Base-by-base conservation (phyloP, 2,113 vertebrate species). In the Eupsittula cactorum region DNA sequence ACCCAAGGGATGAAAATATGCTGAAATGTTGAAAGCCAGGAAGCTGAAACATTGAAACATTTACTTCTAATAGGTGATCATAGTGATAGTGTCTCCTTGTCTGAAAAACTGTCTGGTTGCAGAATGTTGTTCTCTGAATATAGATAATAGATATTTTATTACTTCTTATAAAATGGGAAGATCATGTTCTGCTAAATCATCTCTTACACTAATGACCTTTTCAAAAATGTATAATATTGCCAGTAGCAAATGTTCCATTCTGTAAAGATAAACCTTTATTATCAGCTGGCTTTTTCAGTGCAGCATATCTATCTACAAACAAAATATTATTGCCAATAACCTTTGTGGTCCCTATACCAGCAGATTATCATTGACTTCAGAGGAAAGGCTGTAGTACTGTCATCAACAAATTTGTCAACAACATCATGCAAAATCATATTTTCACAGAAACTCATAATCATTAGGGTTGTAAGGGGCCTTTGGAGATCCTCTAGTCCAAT, bases 251-350 rank as follows among this genome's bases (percentile, higher is more conserved):
- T 77, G 53, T 91, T 95, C 94, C 9, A 11, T 76, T 92, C 57
- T 69, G n/a, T 65, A 42, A 82, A 11, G 8, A 82, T 82, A 92
- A 91, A 82, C 57, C 24, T 60, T 86, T 85, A 64, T 89, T 91
- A 82, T 79, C 70, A 87, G 42, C 17, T 78, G 60, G 16, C 23
- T 81, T 93, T 69, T 92, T 86, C 55, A 70, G 16, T 8, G 1
- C 33, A 86, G 46, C 21, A 10, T 67, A 67, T 81, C 68, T 82
- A 71, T 68, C 65, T 78, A 50, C 64, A 68, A 90, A 62, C 9
- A 88, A 93, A 96, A 68, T 16, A 71, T 67, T 86, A 90, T 60
- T 96, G 10, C 7, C 35, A 84, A 60, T 86, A 84, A 91, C 68
- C 13, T 92, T 90, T 71, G 41, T 49, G 9, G 11, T 65, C 77